Conservation (phyloP, 35 echinoderm and acorn worm species). For the Stichopus chloronotus region DNA sequence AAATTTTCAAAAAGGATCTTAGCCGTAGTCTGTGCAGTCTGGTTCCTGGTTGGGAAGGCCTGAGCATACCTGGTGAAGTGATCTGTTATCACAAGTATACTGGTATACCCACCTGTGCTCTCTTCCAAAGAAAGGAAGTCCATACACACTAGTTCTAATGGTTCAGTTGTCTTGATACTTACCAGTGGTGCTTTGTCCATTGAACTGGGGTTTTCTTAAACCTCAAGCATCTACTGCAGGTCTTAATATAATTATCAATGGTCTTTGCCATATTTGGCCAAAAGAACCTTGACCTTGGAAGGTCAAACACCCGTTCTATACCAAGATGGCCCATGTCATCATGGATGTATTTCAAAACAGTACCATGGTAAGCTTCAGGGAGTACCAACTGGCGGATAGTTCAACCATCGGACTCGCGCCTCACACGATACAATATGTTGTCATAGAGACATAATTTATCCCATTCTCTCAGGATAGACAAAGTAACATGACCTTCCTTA, state of each 20-base stretch:
- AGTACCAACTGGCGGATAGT: conserved; percentile 48
- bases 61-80: conserved; percentile 78
- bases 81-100: conserved; percentile 72
- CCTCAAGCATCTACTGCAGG: conserved; percentile 53
- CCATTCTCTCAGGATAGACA: conserved; percentile 5
- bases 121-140: conserved; percentile 72
- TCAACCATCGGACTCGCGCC: background rate
- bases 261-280: conserved; percentile 64
- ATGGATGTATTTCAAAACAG: conserved; percentile 60
- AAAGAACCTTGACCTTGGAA: conserved; percentile 54
- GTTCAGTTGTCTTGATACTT: conserved; percentile 62
- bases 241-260: conserved; percentile 50
- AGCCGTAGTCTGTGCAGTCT: conserved; percentile 64
- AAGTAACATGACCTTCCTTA: background rate
- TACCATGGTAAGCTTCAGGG: background rate
- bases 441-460: conserved; percentile 18
- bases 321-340: conserved; percentile 77
- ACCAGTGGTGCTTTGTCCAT: conserved; percentile 51
- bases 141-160: conserved; percentile 77
- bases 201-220: background rate
- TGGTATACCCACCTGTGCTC: conserved; percentile 56
- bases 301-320: conserved; percentile 36
- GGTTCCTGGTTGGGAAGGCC: conserved; percentile 65
- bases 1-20: conserved; percentile 72
- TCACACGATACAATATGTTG: background rate